Evolutionary conservation across 1,140 invertebrate species (phyloP), one percentile per base, ranked within the genome.

Genomic region (Euschistus heros): DNA sequence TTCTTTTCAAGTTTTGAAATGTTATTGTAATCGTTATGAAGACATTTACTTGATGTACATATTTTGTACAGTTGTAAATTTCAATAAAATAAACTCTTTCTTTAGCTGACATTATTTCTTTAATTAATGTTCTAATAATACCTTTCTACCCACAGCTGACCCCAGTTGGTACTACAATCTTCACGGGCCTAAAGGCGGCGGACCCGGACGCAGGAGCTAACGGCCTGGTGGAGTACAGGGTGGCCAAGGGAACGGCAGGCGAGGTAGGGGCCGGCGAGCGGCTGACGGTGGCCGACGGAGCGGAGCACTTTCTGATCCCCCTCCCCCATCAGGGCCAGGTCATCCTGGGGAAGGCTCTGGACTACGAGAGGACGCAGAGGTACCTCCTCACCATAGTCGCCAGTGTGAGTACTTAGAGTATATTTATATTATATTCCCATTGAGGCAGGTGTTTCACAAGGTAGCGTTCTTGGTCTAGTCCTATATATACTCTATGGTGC

Each of bases 381-480:
- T 94, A 92, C 76, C 86, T 91, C 73, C 83, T 95, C 73, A 93
- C 89, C 66, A 86, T 94, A 73, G 82, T 92, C 67, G 92, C 91
- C 67, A 87, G 88, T 76, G 91, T 94, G 78, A 88, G 88, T 87
- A 65, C 6, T 37, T 1, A 6, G 7, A 10, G 8, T 10, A 10
- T 37, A 37, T 37, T 37, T 5, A 3, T 30, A 30, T 37, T 37
- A 37, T 37, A 10, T 10, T 37, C 33, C 7, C 6, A 30, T n/a
- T n/a, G n/a, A n/a, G n/a, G n/a, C n/a, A n/a, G n/a, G n/a, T n/a
- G n/a, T n/a, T n/a, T n/a, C n/a, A n/a, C n/a, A n/a, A n/a, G n/a
- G n/a, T n/a, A n/a, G n/a, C n/a, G n/a, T n/a, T n/a, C n/a, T n/a
- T n/a, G n/a, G n/a, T n/a, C n/a, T n/a, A n/a, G n/a, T n/a, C n/a